Evolutionary conservation across 35 echinoderm and acorn worm species (phyloP), one percentile per base, ranked within the genome.

Genomic region (Apostichopus japonicus): DNA sequence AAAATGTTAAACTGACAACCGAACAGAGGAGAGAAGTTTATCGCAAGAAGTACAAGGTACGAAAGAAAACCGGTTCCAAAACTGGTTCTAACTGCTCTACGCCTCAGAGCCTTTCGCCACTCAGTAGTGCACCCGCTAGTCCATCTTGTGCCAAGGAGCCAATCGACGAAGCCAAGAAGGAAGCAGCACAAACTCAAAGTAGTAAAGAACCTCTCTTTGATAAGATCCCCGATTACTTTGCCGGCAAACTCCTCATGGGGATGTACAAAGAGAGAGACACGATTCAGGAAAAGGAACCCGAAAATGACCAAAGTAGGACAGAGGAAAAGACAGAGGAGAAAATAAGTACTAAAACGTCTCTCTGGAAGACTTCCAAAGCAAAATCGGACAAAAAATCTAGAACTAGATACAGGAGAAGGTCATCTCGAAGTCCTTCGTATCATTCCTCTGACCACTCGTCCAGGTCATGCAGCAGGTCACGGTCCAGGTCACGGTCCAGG

Each of bases 201-300:
- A 58, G 55, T 54, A 87, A 72, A 0, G 92, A 59, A 33, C 81
- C 79, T 11, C 65, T 86, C 6, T 93, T 93, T 87, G 92, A 93
- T 70, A 93, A 93, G 72, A 93, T 93, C n/a, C 92, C 92, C 8
- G 92, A 93, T 53, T 93, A 93, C 24, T 93, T 86, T 87, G 81
- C 92, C 11, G 65, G 80, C 7, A 93, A 93, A 65, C 82, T 93
- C 54, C 17, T 86, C 10, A 53, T 93, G 80, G 80, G 79, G 24
- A 84, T 83, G 91, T 83, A 92, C 78, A 91, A 77, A 25, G 90
- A 91, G 53, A 52, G 71, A 56, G 73, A 23, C 10, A 11, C 9
- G 4, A 11, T 17, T n/a, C 7, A 77, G 10, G 4, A 79, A 13
- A 25, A 54, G 6, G 77, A 15, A 6, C 51, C 78, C 19, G 58